Conservation (phyloP, 2,888 invertebrate genomes). For the Strigamia transsilvanica region DNA sequence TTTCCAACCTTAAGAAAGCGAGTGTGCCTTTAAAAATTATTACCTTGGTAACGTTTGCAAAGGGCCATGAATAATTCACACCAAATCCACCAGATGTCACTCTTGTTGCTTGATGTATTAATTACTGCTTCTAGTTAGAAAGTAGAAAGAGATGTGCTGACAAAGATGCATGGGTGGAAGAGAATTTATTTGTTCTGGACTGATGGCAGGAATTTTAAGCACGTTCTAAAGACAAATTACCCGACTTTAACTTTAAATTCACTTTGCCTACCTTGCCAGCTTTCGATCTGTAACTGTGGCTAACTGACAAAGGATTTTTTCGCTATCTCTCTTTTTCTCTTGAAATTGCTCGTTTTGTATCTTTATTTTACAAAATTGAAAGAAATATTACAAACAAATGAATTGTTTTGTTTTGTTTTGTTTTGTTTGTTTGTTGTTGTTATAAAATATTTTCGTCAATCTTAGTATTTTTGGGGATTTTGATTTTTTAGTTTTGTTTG, state of each 20-base stretch:
- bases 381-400: not conserved
- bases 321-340: not conserved
- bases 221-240: constrained; percentile 27
- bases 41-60: constrained; percentile 45
- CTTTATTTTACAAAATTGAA: not conserved
- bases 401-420: not conserved
- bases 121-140: constrained; percentile 33
- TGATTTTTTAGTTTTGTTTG: not conserved
- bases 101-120: constrained; percentile 40
- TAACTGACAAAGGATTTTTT: not conserved
- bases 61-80: constrained; percentile 49
- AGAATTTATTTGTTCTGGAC: constrained; percentile 23
- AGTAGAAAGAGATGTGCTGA: constrained; percentile 16
- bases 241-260: constrained; percentile 37
- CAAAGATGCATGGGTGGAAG: constrained; percentile 29
- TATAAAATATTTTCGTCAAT: not conserved
- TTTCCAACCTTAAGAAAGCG: constrained; percentile 26
- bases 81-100: constrained; percentile 44
- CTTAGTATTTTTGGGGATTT: not conserved
- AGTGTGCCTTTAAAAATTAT: constrained; percentile 44
- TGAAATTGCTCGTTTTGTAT: not conserved
- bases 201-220: constrained; percentile 41
- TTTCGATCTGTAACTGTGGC: not conserved
- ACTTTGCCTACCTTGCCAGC: not conserved
- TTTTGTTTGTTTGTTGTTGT: not conserved